These are phyloP conservation scores for Scalopus aquaticus DNA, from an alignment of 2,113 vertebrate genomes.

Conservation along the genomic window DNA sequence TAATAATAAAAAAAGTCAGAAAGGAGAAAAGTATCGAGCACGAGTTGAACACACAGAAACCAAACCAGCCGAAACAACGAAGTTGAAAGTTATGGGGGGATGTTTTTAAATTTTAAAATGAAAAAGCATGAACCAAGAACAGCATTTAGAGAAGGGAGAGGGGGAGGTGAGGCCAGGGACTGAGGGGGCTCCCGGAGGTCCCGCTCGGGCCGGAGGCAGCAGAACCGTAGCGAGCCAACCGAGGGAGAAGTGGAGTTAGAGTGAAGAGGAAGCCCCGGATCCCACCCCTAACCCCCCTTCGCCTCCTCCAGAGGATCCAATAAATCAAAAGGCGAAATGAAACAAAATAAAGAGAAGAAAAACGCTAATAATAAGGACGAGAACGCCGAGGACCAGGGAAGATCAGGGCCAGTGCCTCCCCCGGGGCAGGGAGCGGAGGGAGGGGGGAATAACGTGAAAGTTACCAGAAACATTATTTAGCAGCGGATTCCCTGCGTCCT, in stretches of 20 bases:
- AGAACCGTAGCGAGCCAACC: conserved; percentile 75
- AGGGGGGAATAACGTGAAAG: conserved; percentile 86
- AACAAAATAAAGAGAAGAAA: conserved; percentile 82
- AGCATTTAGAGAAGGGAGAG: conserved; percentile 49
- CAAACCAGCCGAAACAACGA: conserved; percentile 71
- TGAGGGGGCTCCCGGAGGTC: conserved; percentile 64
- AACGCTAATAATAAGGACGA: conserved; percentile 73
- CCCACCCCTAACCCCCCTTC: conserved; percentile 78
- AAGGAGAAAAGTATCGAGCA: conserved; percentile 81
- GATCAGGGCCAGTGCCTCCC: conserved; percentile 71
- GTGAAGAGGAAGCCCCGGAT: conserved; percentile 75
- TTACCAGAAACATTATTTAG: conserved; percentile 97
- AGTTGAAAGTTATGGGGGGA: conserved; percentile 60
- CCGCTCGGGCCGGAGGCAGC: conserved; percentile 75
- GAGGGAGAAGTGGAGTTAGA: conserved; percentile 78
- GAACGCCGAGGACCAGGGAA: conserved; percentile 68
- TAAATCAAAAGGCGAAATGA: conserved; percentile 81
- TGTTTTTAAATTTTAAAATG: conserved; percentile 33
- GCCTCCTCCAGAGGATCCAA: conserved; percentile 73
- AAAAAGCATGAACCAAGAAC: conserved; percentile 35
- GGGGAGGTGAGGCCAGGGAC: conserved; percentile 67
- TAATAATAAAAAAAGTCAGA: conserved; percentile 85
- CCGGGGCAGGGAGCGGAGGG: conserved; percentile 73
- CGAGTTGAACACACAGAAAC: conserved; percentile 82
- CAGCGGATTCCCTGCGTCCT: conserved; percentile 86